Evolutionary conservation across 2,888 invertebrate genomes (phyloP).

Genomic region (Vanessa cardui): DNA sequence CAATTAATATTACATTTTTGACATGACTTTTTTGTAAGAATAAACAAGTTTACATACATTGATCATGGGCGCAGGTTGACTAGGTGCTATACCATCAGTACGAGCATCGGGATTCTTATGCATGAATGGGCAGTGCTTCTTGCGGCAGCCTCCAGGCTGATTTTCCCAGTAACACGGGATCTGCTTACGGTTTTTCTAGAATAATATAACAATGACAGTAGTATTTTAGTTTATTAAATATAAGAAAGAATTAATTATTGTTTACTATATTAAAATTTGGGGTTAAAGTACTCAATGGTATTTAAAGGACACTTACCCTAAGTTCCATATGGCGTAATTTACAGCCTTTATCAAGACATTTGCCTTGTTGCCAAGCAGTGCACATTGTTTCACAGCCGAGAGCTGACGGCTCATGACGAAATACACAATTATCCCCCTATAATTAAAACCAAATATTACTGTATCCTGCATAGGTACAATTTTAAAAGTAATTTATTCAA

Average conservation of each 20-base stretch:
- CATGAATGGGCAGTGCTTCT: slow-evolving; percentile 92
- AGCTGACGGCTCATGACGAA: slow-evolving; percentile 92
- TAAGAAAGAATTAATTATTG: too few species aligned
- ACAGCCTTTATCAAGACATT: slow-evolving; percentile 90
- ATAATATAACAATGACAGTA: slow-evolving; percentile 30
- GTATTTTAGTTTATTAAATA: not conserved
- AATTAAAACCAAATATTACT: slow-evolving; percentile 37
- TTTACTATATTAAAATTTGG: too few species aligned
- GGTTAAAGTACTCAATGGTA: not conserved
- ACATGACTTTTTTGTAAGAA: too few species aligned
- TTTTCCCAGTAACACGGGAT: slow-evolving; percentile 95
- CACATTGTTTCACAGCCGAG: slow-evolving; percentile 92
- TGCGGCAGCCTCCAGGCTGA: slow-evolving; percentile 92
- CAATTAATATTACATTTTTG: too few species aligned
- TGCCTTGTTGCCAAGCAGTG: slow-evolving; percentile 91
- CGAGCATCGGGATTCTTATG: slow-evolving; percentile 84
- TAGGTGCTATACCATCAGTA: slow-evolving; percentile 76
- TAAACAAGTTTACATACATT: slow-evolving; percentile 49
- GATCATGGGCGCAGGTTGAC: slow-evolving; percentile 62
- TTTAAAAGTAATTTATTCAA: not conserved
- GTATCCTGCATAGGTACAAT: not conserved
- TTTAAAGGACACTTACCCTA: slow-evolving; percentile 78
- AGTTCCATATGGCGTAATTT: slow-evolving; percentile 93
- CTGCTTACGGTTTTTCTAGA: slow-evolving; percentile 90
- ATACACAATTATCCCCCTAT: slow-evolving; percentile 91